Base-by-base conservation (phyloP, 2,888 invertebrate genomes). In the Gandaritis pyraliata region DNA sequence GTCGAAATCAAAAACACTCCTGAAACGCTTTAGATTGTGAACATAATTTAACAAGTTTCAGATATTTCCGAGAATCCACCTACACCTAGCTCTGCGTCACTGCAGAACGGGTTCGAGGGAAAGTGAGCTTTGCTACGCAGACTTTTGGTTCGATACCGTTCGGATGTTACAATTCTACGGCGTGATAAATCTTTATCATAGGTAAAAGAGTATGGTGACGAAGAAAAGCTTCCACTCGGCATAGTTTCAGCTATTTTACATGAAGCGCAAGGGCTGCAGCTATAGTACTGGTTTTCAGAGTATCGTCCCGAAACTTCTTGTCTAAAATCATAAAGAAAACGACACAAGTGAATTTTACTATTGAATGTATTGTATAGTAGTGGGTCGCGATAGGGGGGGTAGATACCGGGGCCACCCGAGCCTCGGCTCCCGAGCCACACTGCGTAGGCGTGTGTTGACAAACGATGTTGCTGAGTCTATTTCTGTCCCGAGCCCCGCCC, bases 361-460 rank as follows among this genome's bases (percentile, higher is more conserved):
- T 33, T 15, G 1, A n/a, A 51, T 38, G n/a, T n/a, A n/a, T n/a
- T n/a, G n/a, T n/a, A n/a, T n/a, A 33, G 18, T 11, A 45, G 33
- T 11, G 15, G 46, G 18, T 48, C 38, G 48, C 36, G 3, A 39
- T 36, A 33, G 29, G 49, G 29, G 53, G 53, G 46, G 53, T 61
- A 61, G 66, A 69, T 13, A 18, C 58, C 67, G 65, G 62, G 16
- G 58, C 69, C 71, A 65, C 71, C 72, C 73, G 70, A 71, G 66
- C 61, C 72, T 57, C 64, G 68, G 69, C 71, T 65, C 61, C 72
- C 64, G 68, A 66, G 72, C 74, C 72, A 71, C 74, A 75, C 76
- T 74, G 78, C 88, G 91, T 90, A 81, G 90, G 90, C 89, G 90
- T 89, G 81, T 91, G 91, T 91, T 91, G 91, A 90, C 88, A 90